Evolutionary conservation across 2,797 vertebrate genomes (phyloP).

Genomic region (Buceros bicornis): DNA sequence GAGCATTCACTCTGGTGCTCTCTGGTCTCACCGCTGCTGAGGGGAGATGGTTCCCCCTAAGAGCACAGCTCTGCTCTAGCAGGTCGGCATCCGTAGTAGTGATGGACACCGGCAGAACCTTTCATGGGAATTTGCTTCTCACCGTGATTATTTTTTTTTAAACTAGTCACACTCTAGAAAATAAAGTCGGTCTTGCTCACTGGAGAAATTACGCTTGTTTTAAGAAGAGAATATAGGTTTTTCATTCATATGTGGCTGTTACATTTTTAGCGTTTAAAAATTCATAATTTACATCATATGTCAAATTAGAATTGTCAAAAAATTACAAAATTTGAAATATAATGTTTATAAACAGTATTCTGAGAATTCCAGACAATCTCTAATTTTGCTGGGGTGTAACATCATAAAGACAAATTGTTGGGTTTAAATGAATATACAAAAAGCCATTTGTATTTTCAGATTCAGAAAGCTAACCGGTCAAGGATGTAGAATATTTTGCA

Average conservation of each 20-base stretch:
- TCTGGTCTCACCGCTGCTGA: background rate
- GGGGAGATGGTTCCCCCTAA: background rate
- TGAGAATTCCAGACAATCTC: background rate
- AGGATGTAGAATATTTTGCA: background rate
- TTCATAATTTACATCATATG: background rate
- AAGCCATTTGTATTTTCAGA: background rate
- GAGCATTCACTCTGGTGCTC: background rate
- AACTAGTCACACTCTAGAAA: background rate
- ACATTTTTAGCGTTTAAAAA: background rate
- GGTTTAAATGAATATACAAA: background rate
- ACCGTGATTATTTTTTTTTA: background rate
- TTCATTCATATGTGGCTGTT: background rate
- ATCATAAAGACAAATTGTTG: background rate
- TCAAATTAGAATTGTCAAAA: background rate
- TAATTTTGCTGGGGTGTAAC: background rate
- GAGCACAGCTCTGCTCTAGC: background rate
- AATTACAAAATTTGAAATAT: background rate
- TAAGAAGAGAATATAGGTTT: background rate
- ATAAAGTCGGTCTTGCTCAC: background rate
- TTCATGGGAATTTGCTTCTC: background rate
- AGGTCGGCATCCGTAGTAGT: rapidly evolving
- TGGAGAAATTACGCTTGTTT: background rate
- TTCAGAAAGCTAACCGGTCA: background rate
- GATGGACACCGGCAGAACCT: background rate
- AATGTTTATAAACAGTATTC: background rate